Base-by-base conservation (phyloP, 1,140 invertebrate genomes). In the Dinothrombium tinctorium region DNA sequence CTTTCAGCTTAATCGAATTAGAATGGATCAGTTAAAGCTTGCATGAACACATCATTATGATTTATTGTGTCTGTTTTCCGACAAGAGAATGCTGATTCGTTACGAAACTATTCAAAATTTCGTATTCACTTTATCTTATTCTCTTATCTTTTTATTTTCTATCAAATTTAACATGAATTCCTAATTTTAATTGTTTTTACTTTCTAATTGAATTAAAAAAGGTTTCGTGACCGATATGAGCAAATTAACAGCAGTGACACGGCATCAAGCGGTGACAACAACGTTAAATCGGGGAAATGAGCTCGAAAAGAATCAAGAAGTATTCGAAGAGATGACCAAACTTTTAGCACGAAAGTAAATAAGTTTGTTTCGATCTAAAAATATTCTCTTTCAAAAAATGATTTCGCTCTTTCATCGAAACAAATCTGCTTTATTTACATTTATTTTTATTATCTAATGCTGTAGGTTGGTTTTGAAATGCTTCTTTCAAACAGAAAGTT, bases 271-370 rank as follows among this genome's bases (percentile, higher is more conserved):
- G 2, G 46, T 48, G 6, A 48, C 46, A n/a, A 48, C 46, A 11
- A 48, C 46, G 8, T 21, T 41, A 23, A 19, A 47, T 5, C 15
- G 24, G 9, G 46, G 43, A 17, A 48, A 48, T 37, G 33, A 47
- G 9, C 22, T 48, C 6, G 46, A 48, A 14, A 48, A 48, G 17
- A 12, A 12, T 3, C 46, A 48, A 40, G 46, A 48, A 36, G 43
- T 48, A 6, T 48, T 48, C 28, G 46, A 48, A 36, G 46, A 48
- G 20, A 48, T 47, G 26, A 48, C 29, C 33, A 44, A 44, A 33
- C 25, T 48, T n/a, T 20, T 48, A 8, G 23, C 47, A 3, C 9
- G 29, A 42, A 48, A 48, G 43, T 48, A 39, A 41, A 33, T 41
- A 9, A 20, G n/a, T 33, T 28, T 11, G 4, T 31, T 37, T 21